A percentile compares a stretch with the other conserved stretches of the same genome.
These are phyloP conservation scores for Peromyscus maniculatus DNA, from an alignment of 2,113 vertebrate species.

Conservation along the genomic window DNA sequence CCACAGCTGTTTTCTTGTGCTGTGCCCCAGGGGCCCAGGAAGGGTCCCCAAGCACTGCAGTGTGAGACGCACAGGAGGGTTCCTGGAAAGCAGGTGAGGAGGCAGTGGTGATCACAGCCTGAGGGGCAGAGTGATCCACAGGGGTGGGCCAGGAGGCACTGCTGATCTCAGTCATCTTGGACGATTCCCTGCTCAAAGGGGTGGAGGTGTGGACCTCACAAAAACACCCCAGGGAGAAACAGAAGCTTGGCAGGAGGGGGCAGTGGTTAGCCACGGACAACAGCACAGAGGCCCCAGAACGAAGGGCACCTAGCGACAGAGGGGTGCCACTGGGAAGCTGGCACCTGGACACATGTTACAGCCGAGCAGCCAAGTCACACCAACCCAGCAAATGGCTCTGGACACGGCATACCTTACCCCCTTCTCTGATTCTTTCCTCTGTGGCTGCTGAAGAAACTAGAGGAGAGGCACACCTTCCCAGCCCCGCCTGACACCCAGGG, in stretches of 20 bases:
- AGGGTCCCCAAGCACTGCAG: not conserved
- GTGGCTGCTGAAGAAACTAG: not conserved
- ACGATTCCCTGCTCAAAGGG: not conserved
- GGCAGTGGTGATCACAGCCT: not conserved
- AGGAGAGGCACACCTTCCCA: rapidly evolving
- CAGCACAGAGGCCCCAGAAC: not conserved
- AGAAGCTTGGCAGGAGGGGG: not conserved
- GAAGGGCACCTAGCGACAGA: not conserved
- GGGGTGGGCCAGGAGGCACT: not conserved
- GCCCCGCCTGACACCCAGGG: too few relatives aligned
- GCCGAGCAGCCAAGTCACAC: not conserved
- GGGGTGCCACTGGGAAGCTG: not conserved
- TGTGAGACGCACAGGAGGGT: not conserved
- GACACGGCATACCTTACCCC: not conserved
- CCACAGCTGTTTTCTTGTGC: not conserved
- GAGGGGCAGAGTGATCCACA: rapidly evolving
- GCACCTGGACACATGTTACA: not conserved
- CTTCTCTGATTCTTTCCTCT: not conserved
- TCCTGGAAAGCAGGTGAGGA: not conserved
- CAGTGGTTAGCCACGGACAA: not conserved
- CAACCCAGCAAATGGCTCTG: not conserved
- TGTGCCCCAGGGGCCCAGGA: not conserved
- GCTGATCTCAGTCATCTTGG: not conserved
- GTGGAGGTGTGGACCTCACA: not conserved
- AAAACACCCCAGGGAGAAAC: not conserved